Evolutionary conservation across 2,797 vertebrate species (phyloP).

Genomic region (Sparus aurata): DNA sequence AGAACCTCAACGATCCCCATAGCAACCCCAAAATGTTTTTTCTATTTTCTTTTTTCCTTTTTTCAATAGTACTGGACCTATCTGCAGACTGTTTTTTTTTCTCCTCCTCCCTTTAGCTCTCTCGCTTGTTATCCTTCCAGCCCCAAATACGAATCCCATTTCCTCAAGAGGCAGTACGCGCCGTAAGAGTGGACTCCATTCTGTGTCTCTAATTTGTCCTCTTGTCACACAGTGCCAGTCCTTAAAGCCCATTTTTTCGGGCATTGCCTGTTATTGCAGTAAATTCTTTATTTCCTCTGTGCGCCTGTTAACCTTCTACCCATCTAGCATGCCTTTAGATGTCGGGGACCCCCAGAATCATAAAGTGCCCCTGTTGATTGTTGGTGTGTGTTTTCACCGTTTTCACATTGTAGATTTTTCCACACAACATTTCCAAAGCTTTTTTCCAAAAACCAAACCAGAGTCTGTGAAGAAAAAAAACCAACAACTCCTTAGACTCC

Average conservation of each 20-base stretch:
- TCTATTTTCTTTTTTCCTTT: neutral
- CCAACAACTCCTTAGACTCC: conserved; percentile 10
- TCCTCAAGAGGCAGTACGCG: conserved; percentile 52
- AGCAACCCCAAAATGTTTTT: conserved; percentile 14
- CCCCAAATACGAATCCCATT: conserved; percentile 47
- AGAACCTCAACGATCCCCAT: conserved; percentile 62
- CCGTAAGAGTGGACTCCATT: conserved; percentile 47
- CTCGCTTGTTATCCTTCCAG: conserved; percentile 41
- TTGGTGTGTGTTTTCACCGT: conserved; percentile 64
- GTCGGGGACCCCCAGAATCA: conserved; percentile 73
- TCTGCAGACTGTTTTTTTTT: conserved; percentile 35
- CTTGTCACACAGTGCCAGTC: conserved; percentile 63
- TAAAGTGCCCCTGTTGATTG: conserved; percentile 71
- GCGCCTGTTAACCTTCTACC: conserved; percentile 62
- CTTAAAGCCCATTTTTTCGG: conserved; percentile 48
- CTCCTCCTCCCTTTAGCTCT: conserved; percentile 15
- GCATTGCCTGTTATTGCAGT: conserved; percentile 63
- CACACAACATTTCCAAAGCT: conserved; percentile 65
- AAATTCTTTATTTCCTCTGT: conserved; percentile 61
- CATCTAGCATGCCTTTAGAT: conserved; percentile 83
- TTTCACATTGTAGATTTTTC: conserved; percentile 72
- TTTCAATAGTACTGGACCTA: conserved; percentile 67
- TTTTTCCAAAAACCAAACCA: conserved; percentile 69
- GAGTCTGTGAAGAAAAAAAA: conserved; percentile 38
- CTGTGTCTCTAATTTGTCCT: conserved; percentile 56